Evolutionary conservation across 2,797 vertebrate species (phyloP), one percentile per base, ranked within the genome.

Genomic region (Thalassophryne amazonica): DNA sequence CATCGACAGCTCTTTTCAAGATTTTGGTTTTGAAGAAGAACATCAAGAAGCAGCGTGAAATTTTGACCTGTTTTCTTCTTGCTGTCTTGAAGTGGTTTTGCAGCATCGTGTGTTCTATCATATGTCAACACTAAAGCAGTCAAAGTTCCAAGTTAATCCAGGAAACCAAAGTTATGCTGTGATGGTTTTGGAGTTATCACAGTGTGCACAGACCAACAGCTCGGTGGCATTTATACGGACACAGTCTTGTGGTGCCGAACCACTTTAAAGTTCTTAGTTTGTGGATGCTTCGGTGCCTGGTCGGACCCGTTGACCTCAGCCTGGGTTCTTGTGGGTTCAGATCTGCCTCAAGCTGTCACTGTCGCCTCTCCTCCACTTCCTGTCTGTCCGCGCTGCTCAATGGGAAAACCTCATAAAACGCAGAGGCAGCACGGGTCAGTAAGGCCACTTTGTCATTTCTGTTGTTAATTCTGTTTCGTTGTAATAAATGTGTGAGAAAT

Each of bases 391-490:
- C 40, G 5, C 45, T 13, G 32, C 3, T 54, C 48, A 46, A 24
- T 80, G 77, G 59, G 77, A 80, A 80, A 81, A 73, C 1, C 73
- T 24, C 58, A 65, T 82, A 77, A 77, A 84, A 79, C 3, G 0
- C 38, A 16, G 21, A 5, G 49, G 41, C 34, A 7, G 19, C 11
- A 53, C 2, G 36, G 16, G 69, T 18, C 3, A 14, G 47, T 59
- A 73, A 51, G 49, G 29, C 27, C 4, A n/a, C 12, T 40, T 38
- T 38, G 34, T 34, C 14, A 63, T 51, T 41, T 62, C 45, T 61
- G 56, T 61, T 41, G 41, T 56, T 65, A 62, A 73, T 45, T 13
- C 42, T 56, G 9, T 57, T 1, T 9, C 58, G 4, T 32, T 28
- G 37, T 37, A 38, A 52, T 14, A 20, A 42, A 51, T 50, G 22